Evolutionary conservation across 2,113 vertebrate species (phyloP).

Genomic region (Seriola rivoliana): DNA sequence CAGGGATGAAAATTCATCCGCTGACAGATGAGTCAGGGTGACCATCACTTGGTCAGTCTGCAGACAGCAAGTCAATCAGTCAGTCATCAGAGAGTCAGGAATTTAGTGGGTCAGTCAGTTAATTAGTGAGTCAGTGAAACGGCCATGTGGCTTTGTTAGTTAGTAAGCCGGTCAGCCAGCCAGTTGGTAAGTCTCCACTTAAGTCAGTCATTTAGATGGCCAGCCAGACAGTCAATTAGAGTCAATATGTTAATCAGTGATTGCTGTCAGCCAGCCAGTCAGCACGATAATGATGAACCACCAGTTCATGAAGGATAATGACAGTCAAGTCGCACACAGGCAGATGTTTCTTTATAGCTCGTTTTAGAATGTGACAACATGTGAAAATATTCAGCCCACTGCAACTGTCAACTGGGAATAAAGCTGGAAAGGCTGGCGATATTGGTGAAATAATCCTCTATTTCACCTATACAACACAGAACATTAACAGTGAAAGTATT

Average conservation of each 20-base stretch:
- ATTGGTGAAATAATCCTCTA: background rate
- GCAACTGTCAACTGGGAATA: slow-evolving; percentile 21
- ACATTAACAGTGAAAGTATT: background rate
- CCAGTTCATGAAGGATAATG: slow-evolving; percentile 59
- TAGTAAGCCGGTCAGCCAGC: slow-evolving; percentile 58
- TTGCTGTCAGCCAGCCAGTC: slow-evolving; percentile 71
- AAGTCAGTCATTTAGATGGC: slow-evolving; percentile 70
- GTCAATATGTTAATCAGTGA: slow-evolving; percentile 79
- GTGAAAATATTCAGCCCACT: slow-evolving; percentile 20
- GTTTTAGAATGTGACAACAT: slow-evolving; percentile 37
- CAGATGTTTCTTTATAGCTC: slow-evolving; percentile 52
- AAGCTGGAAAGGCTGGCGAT: background rate
- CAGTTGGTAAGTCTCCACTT: slow-evolving; percentile 58
- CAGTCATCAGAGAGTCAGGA: slow-evolving; percentile 56
- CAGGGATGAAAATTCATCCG: slow-evolving; percentile 44
- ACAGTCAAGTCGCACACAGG: slow-evolving; percentile 51
- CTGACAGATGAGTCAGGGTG: slow-evolving; percentile 56
- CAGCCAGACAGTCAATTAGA: slow-evolving; percentile 74
- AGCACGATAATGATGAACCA: slow-evolving; percentile 59
- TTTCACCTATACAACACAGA: background rate
- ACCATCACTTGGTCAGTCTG: slow-evolving; percentile 57
- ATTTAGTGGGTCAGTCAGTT: slow-evolving; percentile 71
- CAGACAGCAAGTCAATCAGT: slow-evolving; percentile 73
- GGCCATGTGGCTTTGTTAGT: slow-evolving; percentile 47
- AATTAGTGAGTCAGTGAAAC: slow-evolving; percentile 69